Conservation (phyloP, 2,113 vertebrate genomes). For the Poeciliopsis retropinna region DNA sequence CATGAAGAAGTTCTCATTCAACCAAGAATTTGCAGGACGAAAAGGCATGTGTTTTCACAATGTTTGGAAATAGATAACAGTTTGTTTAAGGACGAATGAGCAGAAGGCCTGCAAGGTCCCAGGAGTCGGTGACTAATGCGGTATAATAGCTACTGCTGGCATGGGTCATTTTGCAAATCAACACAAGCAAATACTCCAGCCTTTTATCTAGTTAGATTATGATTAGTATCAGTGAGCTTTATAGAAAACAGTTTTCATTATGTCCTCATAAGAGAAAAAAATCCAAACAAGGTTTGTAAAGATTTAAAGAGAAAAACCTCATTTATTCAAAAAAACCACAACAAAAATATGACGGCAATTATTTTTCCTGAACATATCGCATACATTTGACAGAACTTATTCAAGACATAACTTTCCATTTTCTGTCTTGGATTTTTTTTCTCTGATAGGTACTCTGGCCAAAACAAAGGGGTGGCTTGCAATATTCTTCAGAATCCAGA, state of each 20-base stretch:
- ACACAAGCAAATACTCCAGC: conserved; percentile 59
- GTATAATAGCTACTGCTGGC: conserved; percentile 66
- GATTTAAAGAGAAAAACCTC: background rate
- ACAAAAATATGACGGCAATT: background rate
- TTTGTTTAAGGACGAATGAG: conserved; percentile 58
- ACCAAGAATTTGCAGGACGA: conserved; percentile 10
- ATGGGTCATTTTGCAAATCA: conserved; percentile 70
- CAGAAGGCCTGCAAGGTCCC: conserved; percentile 45
- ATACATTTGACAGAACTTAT: background rate
- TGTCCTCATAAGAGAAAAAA: conserved; percentile 4
- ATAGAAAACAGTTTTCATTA: conserved; percentile 22
- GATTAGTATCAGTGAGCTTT: conserved; percentile 42
- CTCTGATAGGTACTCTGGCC: background rate
- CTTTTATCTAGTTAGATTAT: conserved; percentile 57
- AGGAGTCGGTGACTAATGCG: conserved; percentile 70
- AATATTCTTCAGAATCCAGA: conserved; percentile 13
- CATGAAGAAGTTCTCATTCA: conserved; percentile 1
- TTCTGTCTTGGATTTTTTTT: background rate
- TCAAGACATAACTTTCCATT: background rate
- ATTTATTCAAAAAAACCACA: background rate
- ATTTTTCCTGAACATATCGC: background rate
- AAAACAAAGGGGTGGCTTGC: background rate
- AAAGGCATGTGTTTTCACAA: conserved; percentile 32
- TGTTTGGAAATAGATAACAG: conserved; percentile 56
- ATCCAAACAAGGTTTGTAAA: background rate